Base-by-base conservation (phyloP, 2,797 vertebrate genomes). In the Enteromius mattozi region DNA sequence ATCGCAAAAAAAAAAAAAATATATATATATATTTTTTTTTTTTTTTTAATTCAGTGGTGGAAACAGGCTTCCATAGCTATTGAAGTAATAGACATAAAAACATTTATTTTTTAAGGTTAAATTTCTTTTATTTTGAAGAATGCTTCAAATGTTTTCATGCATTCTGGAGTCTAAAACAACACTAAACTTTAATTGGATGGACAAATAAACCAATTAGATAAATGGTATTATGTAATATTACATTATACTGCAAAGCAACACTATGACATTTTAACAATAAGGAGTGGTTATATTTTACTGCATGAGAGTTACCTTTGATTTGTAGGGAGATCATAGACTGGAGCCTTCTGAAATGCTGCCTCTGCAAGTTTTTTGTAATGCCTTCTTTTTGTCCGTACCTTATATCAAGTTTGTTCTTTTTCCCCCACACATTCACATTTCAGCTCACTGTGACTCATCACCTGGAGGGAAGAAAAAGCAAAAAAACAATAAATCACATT, bases 331-430 rank as follows among this genome's bases (percentile, higher is more conserved):
- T 65, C 85, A 59, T 54, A 61, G 30, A 63, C 6, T 51, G 2
- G 19, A 40, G 12, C 27, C 21, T 77, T 75, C 42, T 61, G 35
- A 42, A 33, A 68, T 77, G 37, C 80, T 81, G 45, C 76, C 74
- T 86, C 79, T 82, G 85, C 84, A 66, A 61, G 65, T 78, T 85
- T 85, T 78, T 77, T 66, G 19, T 77, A 72, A 24, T 80, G 54
- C n/a, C 10, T 71, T 72, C n/a, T 82, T 63, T 85, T 82, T 33
- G 24, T 54, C n/a, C 16, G 2, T 68, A 37, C 75, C 27, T 30
- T 65, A 75, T 71, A 21, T 27, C 47, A 19, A 66, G 72, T 9
- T 14, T 45, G 45, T 37, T 83, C 35, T 49, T 68, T 17, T 74
- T 54, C n/a, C 61, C 69, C 70, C 79, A 81, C 68, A 84, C 66